Base-by-base conservation (phyloP, 2,797 vertebrate genomes). In the Hapalemur alaotrensis region DNA sequence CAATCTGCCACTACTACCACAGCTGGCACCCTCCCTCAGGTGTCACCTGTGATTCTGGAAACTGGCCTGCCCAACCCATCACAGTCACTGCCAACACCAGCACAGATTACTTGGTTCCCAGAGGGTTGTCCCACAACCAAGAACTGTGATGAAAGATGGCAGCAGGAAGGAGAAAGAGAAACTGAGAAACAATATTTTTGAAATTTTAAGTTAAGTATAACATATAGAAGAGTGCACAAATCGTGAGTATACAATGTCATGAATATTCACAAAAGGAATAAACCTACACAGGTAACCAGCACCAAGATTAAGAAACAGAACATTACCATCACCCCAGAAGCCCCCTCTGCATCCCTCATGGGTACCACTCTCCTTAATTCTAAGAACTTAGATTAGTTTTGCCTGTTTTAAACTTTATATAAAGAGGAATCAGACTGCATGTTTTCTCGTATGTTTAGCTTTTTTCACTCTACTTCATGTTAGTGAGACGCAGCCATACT, bases 241-340 rank as follows among this genome's bases (percentile, higher is more conserved):
- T 54, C 50, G 57, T 57, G n/a, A 79, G n/a, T 38, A 57, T 38
- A 38, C 7, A 28, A 23, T 23, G 35, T 79, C 22, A 38, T 38
- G 4, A 57, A 20, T 57, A 35, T 57, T 79, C 50, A 38, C n/a
- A 79, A 79, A 28, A 35, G 23, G n/a, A 57, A 79, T 79, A 38
- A 79, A 57, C 35, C 22, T 57, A 7, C 54, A 54, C 54, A 57
- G 54, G 50, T 28, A 79, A 79, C n/a, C 35, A 57, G n/a, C 23
- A 57, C 23, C n/a, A 79, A 38, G n/a, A 79, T 38, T 79, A 57
- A 79, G 50, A 57, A 79, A 79, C 50, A 79, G 22, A 79, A 79
- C 50, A 28, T 79, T 23, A 15, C n/a, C 50, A 54, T 23, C n/a
- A 79, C n/a, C 76, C 48, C 14, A 67, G 46, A 50, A 67, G 43